Percentiles rank a stretch among this genome's conserved stretches.
These are phyloP conservation scores for Dysdera silvatica DNA, from an alignment of 1,140 invertebrate species.

Conservation along the genomic window DNA sequence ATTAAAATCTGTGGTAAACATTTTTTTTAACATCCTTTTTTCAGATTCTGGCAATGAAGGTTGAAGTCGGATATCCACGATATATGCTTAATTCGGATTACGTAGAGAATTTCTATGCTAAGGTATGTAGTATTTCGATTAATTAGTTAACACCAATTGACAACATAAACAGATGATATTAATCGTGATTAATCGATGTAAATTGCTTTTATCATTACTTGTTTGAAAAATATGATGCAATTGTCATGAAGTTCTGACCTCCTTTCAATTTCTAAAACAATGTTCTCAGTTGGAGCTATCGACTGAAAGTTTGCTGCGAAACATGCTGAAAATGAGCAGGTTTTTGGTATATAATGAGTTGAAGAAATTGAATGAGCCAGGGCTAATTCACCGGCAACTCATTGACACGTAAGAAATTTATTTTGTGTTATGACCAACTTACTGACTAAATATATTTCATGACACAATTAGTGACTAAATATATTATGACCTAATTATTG, in stretches of 20 bases:
- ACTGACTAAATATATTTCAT: too few species aligned
- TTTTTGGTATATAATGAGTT: constrained; percentile 22
- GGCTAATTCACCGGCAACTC: neutral
- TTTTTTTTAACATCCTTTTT: neutral
- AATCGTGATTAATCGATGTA: too few species aligned
- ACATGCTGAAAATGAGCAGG: constrained; percentile 26
- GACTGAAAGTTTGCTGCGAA: constrained; percentile 17
- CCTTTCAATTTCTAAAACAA: too few species aligned
- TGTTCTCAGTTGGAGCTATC: constrained; percentile 14
- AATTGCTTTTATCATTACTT: too few species aligned
- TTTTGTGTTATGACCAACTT: too few species aligned
- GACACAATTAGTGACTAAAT: too few species aligned
- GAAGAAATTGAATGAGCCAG: constrained; percentile 19
- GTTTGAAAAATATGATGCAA: too few species aligned
- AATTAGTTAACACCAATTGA: too few species aligned
- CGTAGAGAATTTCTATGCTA: constrained; percentile 24
- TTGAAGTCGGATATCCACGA: constrained; percentile 16
- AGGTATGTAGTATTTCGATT: constrained; percentile 10
- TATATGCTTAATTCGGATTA: constrained; percentile 19
- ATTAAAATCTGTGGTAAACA: neutral
- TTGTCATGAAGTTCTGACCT: too few species aligned
- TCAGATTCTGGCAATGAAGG: constrained; percentile 19
- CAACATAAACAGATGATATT: too few species aligned
- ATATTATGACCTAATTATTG: too few species aligned
- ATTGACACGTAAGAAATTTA: constrained; percentile 12